Conservation (phyloP, 2,888 invertebrate species). For the Oxytorus armatus region DNA sequence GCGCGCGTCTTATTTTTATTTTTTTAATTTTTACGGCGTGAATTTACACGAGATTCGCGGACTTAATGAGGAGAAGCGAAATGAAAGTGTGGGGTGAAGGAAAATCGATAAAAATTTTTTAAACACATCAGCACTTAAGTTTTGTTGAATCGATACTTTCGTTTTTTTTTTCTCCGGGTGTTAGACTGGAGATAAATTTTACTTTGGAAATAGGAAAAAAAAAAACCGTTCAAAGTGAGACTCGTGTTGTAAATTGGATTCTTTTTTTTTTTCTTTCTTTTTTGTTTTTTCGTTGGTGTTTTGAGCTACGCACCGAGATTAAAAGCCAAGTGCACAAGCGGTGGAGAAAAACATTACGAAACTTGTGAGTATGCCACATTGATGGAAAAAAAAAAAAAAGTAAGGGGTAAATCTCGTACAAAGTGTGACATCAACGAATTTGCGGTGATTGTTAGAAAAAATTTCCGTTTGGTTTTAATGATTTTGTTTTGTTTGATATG, state of each 20-base stretch:
- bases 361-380: constrained; percentile 23
- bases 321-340: constrained; percentile 58
- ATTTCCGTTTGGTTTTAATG: constrained; percentile 79
- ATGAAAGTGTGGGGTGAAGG: no score
- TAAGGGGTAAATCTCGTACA: constrained; percentile 16
- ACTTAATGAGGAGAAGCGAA: no score
- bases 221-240: no score
- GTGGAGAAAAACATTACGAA: constrained; percentile 18
- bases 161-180: no score
- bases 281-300: neutral
- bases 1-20: neutral
- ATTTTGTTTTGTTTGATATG: constrained; percentile 87
- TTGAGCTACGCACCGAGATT: no score
- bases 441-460: no score
- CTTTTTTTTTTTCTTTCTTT: neutral
- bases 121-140: no score
- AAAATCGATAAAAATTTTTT: no score
- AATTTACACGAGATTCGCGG: no score
- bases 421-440: neutral
- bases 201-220: no score
- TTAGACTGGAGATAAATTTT: no score
- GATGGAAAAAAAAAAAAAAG: neutral
- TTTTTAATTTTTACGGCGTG: constrained; percentile 1
- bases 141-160: no score
- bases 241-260: neutral